Evolutionary conservation across 2,113 vertebrate species (phyloP).

Genomic region (Natator depressus): DNA sequence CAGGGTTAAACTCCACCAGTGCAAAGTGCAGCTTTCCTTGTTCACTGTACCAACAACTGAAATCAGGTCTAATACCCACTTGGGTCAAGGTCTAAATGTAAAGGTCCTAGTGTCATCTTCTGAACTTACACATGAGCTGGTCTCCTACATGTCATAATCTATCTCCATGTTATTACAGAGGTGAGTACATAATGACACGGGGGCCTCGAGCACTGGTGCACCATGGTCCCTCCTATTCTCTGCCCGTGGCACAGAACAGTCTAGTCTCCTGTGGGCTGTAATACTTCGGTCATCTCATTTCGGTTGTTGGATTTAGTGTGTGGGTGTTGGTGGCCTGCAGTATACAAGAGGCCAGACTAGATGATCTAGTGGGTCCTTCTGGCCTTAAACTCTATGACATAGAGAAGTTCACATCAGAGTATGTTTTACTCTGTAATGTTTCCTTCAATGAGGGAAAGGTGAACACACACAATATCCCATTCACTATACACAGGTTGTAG

Average conservation of each 20-base stretch:
- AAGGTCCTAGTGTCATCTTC: conserved; percentile 15
- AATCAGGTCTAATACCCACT: neutral
- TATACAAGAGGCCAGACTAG: too few species aligned
- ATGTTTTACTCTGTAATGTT: neutral
- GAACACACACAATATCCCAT: neutral
- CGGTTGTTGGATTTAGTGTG: too few species aligned
- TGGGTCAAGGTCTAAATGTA: conserved; percentile 47
- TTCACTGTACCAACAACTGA: conserved; percentile 42
- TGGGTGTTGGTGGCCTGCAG: too few species aligned
- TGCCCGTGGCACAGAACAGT: too few species aligned
- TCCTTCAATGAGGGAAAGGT: neutral
- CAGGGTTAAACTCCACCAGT: conserved; percentile 21
- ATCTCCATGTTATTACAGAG: neutral
- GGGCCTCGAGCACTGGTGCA: too few species aligned
- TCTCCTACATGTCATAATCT: conserved; percentile 1
- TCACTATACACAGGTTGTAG: neutral
- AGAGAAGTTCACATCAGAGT: too few species aligned
- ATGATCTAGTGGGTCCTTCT: too few species aligned
- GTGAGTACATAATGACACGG: neutral
- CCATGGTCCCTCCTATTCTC: too few species aligned
- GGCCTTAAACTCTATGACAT: too few species aligned
- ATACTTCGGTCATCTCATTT: too few species aligned
- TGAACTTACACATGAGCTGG: conserved; percentile 24
- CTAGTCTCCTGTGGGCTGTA: too few species aligned
- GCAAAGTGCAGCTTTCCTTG: conserved; percentile 29